Base-by-base conservation (phyloP, 2,888 invertebrate species). In the Cordilura impudica region DNA sequence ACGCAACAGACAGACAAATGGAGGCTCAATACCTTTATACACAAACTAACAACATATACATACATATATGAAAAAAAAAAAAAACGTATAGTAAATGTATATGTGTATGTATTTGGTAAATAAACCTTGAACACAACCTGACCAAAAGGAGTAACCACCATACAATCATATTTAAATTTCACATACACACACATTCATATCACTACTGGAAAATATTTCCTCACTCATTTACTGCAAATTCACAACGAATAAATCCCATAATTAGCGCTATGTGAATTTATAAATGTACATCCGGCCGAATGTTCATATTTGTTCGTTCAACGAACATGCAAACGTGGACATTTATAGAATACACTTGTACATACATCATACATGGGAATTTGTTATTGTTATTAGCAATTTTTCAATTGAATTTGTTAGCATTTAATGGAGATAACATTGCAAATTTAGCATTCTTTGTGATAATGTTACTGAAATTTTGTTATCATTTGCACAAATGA, bases 181-280 rank as follows among this genome's bases (percentile, higher is more conserved):
- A 63, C 19, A 18, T 23, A 14, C 16, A 10, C 23, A 8, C 29
- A 60, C 47, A 43, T 18, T 6, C 26, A 45, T 19, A 47, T 29
- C 2, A 7, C 16, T 5, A 31, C 31, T 29, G 21, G n/a, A 47
- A 16, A 23, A 45, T 45, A 45, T 47, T 4, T 31, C 6, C n/a
- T 10, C n/a, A 56, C n/a, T 19, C 23, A 18, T 35, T 65, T 31
- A n/a, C 61, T 51, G 51, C 56, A 65, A 63, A 65, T 51, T 70
- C 21, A 45, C 69, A 66, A 63, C 56, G 67, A 66, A 74, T 75
- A 75, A 79, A 67, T 75, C 45, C 79, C 63, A 75, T 79, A 75
- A 79, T 75, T 79, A 79, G 71, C 67, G 67, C 56, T 63, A 23
- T 58, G 65, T 54, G 74, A 74, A 67, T 72, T 67, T 71, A 63